These are phyloP conservation scores for Caenorhabditis tropicalis DNA, from an alignment of 1,140 invertebrate genomes.

Conservation along the genomic window DNA sequence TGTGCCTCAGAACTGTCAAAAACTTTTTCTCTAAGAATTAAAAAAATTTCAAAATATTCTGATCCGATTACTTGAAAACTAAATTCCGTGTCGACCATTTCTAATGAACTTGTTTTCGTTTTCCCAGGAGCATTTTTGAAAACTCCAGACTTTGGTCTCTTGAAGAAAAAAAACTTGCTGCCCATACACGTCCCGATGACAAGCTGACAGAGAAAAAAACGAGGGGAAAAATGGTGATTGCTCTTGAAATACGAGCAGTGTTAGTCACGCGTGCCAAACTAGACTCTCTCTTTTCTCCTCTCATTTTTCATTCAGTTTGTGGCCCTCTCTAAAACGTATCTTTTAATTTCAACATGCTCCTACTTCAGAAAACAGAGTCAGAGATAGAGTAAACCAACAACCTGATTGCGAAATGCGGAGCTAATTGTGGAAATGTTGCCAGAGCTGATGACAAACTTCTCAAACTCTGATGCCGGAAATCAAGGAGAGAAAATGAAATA, in stretches of 20 bases:
- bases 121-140: not conserved
- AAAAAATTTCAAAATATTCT: not conserved
- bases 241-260: conserved; percentile 43
- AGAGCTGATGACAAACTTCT: not conserved
- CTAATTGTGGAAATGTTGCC: not conserved
- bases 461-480: not conserved
- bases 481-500: not conserved
- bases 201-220: conserved; percentile 19
- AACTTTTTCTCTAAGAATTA: too few species aligned
- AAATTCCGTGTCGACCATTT: not conserved
- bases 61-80: not conserved
- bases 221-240: conserved; percentile 22
- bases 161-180: not conserved
- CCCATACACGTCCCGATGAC: conserved; percentile 30
- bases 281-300: conserved; percentile 30
- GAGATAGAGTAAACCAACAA: conserved; percentile 29
- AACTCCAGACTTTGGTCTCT: not conserved
- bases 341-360: conserved; percentile 21
- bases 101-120: not conserved
- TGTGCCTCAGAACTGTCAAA: too few species aligned
- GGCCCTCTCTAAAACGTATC: conserved; percentile 20
- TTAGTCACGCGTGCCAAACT: conserved; percentile 43
- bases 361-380: conserved; percentile 13
- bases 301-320: not conserved
- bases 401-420: conserved; percentile 21